Evolutionary conservation across 37 sponge, comb jelly and placozoan species (phyloP), one percentile per base, ranked within the genome.

Genomic region (Aplysina aerophoba): DNA sequence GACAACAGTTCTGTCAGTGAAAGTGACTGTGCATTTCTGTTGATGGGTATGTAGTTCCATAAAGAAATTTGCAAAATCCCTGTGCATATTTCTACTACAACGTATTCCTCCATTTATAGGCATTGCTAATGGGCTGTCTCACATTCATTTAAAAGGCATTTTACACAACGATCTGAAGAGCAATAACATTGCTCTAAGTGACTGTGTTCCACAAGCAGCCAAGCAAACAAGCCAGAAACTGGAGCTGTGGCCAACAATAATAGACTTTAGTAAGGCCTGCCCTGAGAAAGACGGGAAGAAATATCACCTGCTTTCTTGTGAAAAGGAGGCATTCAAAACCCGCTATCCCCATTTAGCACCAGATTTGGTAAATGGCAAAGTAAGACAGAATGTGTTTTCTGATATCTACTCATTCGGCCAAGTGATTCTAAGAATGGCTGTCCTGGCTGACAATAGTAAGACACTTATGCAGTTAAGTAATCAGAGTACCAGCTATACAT

Each of bases 101-200:
- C n/a, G n/a, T n/a, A n/a, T n/a, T n/a, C n/a, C n/a, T n/a, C n/a
- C n/a, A n/a, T n/a, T n/a, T n/a, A n/a, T n/a, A n/a, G n/a, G n/a
- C n/a, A n/a, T n/a, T n/a, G n/a, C n/a, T 11, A 16, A 65, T 30
- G 66, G 66, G 11, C 27, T 65, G 66, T 8, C 22, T 25, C 27
- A 30, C 22, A 65, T 65, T 8, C 66, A 65, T 16, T 30, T 12
- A 11, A 65, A 65, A 30, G 27, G 22, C 22, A 65, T 65, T 20
- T 16, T 65, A 8, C 66, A 65, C 27, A 65, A 65, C 22, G 66
- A 65, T 16, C 22, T 65, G 11, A 65, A 65, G 22, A 30, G 66
- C 27, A 30, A 65, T 16, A 65, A 65, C 66, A 65, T 65, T 30
- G 66, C 27, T 65, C 66, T 65, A 16, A 65, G 19, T 65, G 66